Percentiles rank a stretch among this genome's conserved stretches.
Evolutionary conservation across 2,113 vertebrate species (phyloP).

Genomic region (Salvelinus sp.): DNA sequence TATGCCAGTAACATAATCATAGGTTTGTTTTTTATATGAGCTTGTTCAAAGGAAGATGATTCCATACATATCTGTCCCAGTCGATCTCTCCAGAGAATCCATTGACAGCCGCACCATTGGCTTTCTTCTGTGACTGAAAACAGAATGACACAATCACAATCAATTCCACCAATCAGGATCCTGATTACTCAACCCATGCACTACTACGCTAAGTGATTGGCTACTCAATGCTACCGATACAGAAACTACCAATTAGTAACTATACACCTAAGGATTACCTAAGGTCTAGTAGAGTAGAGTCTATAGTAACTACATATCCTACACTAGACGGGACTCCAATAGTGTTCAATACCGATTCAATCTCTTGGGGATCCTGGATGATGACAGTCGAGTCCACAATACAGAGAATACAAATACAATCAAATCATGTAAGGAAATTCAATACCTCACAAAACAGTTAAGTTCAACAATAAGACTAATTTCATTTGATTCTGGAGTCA

Average conservation of each 20-base stretch:
- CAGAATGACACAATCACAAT: conserved; percentile 13
- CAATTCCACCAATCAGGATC: conserved; percentile 14
- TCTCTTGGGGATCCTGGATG: conserved; percentile 67
- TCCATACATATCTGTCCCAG: conserved; percentile 98
- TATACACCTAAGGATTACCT: too few species aligned
- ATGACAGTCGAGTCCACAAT: conserved; percentile 23
- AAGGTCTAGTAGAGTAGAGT: too few species aligned
- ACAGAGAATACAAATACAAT: conserved; percentile 42
- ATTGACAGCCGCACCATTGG: conserved; percentile 87
- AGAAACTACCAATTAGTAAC: too few species aligned
- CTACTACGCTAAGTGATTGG: neutral
- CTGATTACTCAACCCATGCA: neutral
- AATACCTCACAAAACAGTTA: neutral
- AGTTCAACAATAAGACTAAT: too few species aligned
- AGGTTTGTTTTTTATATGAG: neutral
- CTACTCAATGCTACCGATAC: neutral
- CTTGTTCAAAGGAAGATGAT: conserved; percentile 5
- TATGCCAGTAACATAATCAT: conserved; percentile 5
- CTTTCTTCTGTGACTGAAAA: conserved; percentile 83
- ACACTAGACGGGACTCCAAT: conserved; percentile 21
- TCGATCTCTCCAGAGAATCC: conserved; percentile 96
- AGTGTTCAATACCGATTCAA: conserved; percentile 69
- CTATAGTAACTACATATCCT: too few species aligned
- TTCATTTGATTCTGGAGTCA: neutral
- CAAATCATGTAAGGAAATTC: neutral